Evolutionary conservation across 2,797 vertebrate genomes (phyloP), one percentile per base, ranked within the genome.

Genomic region (Myotis daubentonii): DNA sequence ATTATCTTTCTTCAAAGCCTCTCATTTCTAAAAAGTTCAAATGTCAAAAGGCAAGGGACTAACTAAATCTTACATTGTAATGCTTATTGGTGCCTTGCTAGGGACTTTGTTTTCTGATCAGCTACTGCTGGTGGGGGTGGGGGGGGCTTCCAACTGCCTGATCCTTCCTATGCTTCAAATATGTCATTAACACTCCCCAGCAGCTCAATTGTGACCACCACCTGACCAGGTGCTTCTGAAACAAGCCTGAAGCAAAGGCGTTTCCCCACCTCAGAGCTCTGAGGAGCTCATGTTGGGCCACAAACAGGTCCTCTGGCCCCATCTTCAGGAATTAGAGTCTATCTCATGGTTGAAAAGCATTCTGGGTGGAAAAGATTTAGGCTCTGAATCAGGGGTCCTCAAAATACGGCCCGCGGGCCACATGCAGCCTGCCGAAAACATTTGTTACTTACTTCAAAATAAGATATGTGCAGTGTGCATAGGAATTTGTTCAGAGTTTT

Each of bases 1-100:
- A 47, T 71, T 75, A 38, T 87, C 53, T 75, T 33, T 87, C 53
- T 89, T 78, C 91, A 89, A 87, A 72, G 25, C 23, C 20, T 76
- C 79, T 91, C 57, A 68, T 87, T 93, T 87, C 86, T 79, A 66
- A 92, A 91, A 93, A 55, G 75, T 80, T 72, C 75, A 92, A 87
- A 85, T 41, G 75, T 87, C 84, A 84, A 60, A 87, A 76, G 74
- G 68, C 16, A 95, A 97, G 44, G 68, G 55, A 91, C 70, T 89
- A 89, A 49, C 30, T 16, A 86, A 81, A 72, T 30, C 15, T 74
- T 94, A 41, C 17, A 65, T 74, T 80, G 19, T 72, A 80, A 78
- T 87, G 57, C 41, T 53, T 91, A 89, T 76, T 55, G 68, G 55
- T 88, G 60, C 79, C 6, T 87, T 92, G 28, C 44, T 86, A 89